Conservation (phyloP, 2,113 vertebrate genomes). For the Onychostruthus taczanowskii region DNA sequence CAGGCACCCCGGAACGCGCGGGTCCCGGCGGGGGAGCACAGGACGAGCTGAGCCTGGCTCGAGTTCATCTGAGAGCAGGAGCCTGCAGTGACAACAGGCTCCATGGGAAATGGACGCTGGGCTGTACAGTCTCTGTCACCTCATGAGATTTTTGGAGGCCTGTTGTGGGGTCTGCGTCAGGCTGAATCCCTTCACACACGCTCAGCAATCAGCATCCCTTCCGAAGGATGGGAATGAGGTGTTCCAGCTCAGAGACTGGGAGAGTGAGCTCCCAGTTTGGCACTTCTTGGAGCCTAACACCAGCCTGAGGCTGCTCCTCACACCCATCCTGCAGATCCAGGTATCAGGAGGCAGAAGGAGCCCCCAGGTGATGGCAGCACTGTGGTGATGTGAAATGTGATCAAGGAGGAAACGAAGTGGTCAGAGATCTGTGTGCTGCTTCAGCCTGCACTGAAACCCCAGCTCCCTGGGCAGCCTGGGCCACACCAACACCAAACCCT, state of each 20-base stretch:
- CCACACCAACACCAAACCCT: neutral
- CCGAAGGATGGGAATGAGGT: fast-evolving
- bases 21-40: fast-evolving
- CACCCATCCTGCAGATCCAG: neutral
- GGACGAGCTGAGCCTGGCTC: fast-evolving
- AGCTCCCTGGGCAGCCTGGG: fast-evolving
- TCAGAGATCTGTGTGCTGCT: fast-evolving
- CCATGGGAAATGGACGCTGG: neutral
- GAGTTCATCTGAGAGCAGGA: neutral
- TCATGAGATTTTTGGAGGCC: neutral
- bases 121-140: neutral
- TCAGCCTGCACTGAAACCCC: neutral
- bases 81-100: neutral
- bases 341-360: neutral
- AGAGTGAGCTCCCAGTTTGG: fast-evolving
- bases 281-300: neutral
- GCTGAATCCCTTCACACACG: fast-evolving
- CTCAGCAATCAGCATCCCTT: neutral
- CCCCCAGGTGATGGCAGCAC: neutral
- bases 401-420: neutral
- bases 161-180: neutral
- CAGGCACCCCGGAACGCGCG: fast-evolving
- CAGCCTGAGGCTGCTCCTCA: neutral
- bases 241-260: neutral
- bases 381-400: neutral